Evolutionary conservation across 2,888 invertebrate species (phyloP), one percentile per base, ranked within the genome.

Genomic region (Entomobrya proxima): DNA sequence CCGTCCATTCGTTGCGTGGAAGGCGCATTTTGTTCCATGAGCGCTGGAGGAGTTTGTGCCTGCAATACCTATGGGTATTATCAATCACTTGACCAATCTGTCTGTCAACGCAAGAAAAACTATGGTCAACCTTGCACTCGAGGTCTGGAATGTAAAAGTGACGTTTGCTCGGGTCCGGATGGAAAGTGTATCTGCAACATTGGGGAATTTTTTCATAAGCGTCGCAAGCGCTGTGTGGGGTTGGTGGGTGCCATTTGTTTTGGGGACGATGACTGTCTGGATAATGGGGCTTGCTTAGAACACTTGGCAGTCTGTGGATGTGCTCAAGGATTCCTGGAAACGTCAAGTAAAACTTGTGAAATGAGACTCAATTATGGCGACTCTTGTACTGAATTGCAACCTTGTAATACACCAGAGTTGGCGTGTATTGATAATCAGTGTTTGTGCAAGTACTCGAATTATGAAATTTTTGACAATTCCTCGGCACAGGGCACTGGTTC

Each of bases 21-120:
- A 21, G 89, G 89, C 2, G 87, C 88, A 6, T 89, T 89, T 75
- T 89, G 89, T 69, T 85, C 84, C 24, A 88, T 89, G 84, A 78
- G 82, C 15, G 87, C 86, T 5, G 89, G 89, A 11, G 89, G 89
- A 6, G 69, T 86, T 9, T 89, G 89, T 40, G 83, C 88, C 18
- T 89, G 89, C 44, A 89, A 89, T 32, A 85, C 80, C 1, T 88
- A 88, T 32, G 88, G 88, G 0, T 88, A 74, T 44, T 89, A 87
- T 80, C 86, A 88, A 61, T 72, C 69, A 0, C 50, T 81, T 30
- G 86, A 86, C 18, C 86, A 86, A n/a, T 79, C 78, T 0, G 47
- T 75, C 1, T 89, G 89, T 61, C 74, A 85, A 18, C 84, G 86
- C 15, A 88, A 83, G 58, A 88, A 87, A 77, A 84, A 75, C 18